Evolutionary conservation across 1,140 invertebrate species (phyloP).

Genomic region (Pachypsylla venusta): DNA sequence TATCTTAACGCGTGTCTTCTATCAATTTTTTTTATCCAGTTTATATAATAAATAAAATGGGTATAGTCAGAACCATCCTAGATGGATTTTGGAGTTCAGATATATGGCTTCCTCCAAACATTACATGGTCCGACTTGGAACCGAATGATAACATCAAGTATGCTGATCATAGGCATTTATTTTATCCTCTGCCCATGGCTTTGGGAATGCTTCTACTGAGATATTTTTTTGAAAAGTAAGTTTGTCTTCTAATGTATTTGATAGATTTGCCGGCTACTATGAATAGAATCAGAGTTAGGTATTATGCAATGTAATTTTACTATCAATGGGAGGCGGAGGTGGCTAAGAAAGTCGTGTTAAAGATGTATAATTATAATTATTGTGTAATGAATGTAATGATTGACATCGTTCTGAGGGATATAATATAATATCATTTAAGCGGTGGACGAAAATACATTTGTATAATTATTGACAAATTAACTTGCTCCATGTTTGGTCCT

Average conservation of each 20-base stretch:
- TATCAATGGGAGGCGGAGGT: too few species aligned
- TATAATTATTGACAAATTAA: too few species aligned
- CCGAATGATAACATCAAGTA: slow-evolving; percentile 61
- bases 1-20: not conserved
- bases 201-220: slow-evolving; percentile 55
- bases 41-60: slow-evolving; percentile 17
- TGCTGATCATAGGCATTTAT: slow-evolving; percentile 63
- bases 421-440: too few species aligned
- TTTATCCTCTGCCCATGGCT: slow-evolving; percentile 63
- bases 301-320: too few species aligned
- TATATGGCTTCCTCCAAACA: slow-evolving; percentile 79
- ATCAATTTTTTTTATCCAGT: not conserved
- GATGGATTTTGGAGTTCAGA: slow-evolving; percentile 63
- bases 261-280: not conserved
- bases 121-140: slow-evolving; percentile 71
- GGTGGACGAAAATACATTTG: too few species aligned
- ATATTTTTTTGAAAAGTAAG: slow-evolving; percentile 67
- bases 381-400: too few species aligned
- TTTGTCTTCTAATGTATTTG: too few species aligned
- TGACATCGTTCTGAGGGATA: too few species aligned
- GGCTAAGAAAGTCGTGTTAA: too few species aligned
- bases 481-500: too few species aligned
- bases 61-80: slow-evolving; percentile 25
- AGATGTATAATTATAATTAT: too few species aligned
- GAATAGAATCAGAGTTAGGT: not conserved